Conservation (phyloP, 2,113 vertebrate species). For the Micromys minutus region DNA sequence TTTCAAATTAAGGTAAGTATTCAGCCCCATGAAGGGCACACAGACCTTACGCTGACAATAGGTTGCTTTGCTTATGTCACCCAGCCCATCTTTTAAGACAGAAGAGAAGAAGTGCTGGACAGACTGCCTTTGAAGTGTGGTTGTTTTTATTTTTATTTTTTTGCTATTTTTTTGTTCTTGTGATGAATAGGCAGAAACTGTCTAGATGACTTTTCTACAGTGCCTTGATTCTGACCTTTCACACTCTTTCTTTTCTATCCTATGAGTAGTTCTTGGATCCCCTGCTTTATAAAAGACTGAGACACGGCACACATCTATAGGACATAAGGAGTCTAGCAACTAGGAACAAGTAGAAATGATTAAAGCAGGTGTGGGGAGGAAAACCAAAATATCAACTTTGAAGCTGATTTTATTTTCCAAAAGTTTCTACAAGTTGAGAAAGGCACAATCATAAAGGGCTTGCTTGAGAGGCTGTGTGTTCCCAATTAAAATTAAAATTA, state of each 20-base stretch:
- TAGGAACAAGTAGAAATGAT: neutral
- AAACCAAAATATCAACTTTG: constrained; percentile 24
- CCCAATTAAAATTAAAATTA: neutral
- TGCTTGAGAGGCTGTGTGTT: constrained; percentile 1
- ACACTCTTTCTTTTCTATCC: neutral
- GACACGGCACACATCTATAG: neutral
- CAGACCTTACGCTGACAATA: neutral
- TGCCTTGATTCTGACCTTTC: constrained; percentile 25
- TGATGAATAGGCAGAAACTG: constrained; percentile 17
- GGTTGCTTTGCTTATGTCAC: neutral
- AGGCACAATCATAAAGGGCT: neutral
- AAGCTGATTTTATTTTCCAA: constrained; percentile 46
- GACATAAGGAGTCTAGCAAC: neutral
- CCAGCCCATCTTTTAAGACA: neutral
- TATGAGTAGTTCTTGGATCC: constrained; percentile 23
- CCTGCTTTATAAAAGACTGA: constrained; percentile 32
- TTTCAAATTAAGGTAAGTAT: neutral
- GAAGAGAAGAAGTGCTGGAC: neutral
- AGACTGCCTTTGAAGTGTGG: neutral
- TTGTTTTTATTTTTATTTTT: constrained; percentile 45
- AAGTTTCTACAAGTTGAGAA: constrained; percentile 47
- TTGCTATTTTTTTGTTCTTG: constrained; percentile 33
- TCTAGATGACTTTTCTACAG: constrained; percentile 12
- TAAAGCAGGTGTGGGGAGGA: neutral
- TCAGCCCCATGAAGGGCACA: neutral